Conservation (phyloP, 2,113 vertebrate species). For the Nibea coibor region DNA sequence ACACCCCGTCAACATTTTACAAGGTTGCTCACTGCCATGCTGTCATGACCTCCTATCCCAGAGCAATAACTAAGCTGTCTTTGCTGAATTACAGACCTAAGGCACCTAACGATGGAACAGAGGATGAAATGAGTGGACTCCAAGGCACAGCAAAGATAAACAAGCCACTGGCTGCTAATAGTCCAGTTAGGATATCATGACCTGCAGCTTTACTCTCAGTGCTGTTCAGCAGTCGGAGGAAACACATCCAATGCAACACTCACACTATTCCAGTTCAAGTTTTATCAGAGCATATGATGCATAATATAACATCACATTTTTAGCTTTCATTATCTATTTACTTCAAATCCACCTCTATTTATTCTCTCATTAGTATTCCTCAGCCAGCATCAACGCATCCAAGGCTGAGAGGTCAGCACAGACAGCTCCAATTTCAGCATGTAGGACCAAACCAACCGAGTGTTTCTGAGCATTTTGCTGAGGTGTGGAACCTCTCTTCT, state of each 20-base stretch:
- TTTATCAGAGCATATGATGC: background rate
- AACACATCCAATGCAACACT: constrained; percentile 3
- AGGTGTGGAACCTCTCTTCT: constrained; percentile 28
- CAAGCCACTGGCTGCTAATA: constrained; percentile 42
- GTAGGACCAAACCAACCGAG: background rate
- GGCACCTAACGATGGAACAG: constrained; percentile 39
- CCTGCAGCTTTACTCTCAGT: constrained; percentile 25
- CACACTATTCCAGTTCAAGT: background rate
- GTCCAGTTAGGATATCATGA: constrained; percentile 50
- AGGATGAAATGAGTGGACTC: constrained; percentile 57
- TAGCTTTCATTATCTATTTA: constrained; percentile 32
- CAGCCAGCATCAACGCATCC: constrained; percentile 9
- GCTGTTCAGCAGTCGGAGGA: constrained; percentile 1
- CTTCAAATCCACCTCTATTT: constrained; percentile 19
- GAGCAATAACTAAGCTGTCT: constrained; percentile 57
- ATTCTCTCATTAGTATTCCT: constrained; percentile 60
- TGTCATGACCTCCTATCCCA: constrained; percentile 54
- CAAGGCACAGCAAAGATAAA: constrained; percentile 51
- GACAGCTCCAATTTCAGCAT: constrained; percentile 34
- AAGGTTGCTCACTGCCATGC: constrained; percentile 59
- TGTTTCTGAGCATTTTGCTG: constrained; percentile 42
- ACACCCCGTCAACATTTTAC: constrained; percentile 68
- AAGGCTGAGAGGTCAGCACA: constrained; percentile 44
- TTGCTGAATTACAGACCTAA: constrained; percentile 62
- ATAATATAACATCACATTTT: background rate